These are phyloP conservation scores for Darevskia nairensis DNA, from an alignment of 2,797 vertebrate species.

Conservation along the genomic window DNA sequence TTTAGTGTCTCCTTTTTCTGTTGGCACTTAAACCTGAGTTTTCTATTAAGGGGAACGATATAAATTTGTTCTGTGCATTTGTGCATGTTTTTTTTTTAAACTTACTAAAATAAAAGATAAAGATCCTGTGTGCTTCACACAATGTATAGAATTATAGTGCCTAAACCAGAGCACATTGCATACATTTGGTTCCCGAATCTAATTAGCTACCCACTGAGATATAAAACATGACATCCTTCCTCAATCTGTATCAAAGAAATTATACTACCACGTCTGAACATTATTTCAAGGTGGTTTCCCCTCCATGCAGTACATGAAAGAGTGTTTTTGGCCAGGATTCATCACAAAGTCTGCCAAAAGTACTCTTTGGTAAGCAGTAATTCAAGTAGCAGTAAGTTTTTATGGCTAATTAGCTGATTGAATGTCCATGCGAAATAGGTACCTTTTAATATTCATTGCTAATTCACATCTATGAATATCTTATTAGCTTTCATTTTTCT, in stretches of 20 bases:
- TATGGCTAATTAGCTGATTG: slow-evolving; percentile 65
- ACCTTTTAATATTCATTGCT: slow-evolving; percentile 59
- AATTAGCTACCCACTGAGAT: slow-evolving; percentile 52
- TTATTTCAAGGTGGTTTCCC: slow-evolving; percentile 56
- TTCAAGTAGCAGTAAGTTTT: slow-evolving; percentile 68
- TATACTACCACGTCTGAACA: slow-evolving; percentile 43
- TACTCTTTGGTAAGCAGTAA: slow-evolving; percentile 54
- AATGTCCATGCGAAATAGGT: slow-evolving; percentile 55
- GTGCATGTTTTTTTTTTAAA: no score
- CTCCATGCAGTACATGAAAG: slow-evolving; percentile 52
- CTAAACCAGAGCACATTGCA: background rate
- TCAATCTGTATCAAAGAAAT: slow-evolving; percentile 42
- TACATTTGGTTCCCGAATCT: slow-evolving; percentile 45
- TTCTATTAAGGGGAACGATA: background rate
- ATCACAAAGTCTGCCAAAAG: slow-evolving; percentile 56
- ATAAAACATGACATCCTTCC: background rate
- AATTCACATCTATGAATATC: slow-evolving; percentile 64
- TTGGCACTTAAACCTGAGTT: background rate
- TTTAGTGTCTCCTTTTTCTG: background rate
- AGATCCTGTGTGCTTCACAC: background rate
- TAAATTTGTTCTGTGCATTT: background rate
- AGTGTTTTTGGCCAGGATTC: slow-evolving; percentile 43
- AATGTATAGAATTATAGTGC: slow-evolving; percentile 2
- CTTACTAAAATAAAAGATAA: background rate
- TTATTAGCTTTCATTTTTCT: slow-evolving; percentile 60